phyloP scores from a whole-genome alignment of 1,140 invertebrate genomes.

The Drosophila asahinai region DNA sequence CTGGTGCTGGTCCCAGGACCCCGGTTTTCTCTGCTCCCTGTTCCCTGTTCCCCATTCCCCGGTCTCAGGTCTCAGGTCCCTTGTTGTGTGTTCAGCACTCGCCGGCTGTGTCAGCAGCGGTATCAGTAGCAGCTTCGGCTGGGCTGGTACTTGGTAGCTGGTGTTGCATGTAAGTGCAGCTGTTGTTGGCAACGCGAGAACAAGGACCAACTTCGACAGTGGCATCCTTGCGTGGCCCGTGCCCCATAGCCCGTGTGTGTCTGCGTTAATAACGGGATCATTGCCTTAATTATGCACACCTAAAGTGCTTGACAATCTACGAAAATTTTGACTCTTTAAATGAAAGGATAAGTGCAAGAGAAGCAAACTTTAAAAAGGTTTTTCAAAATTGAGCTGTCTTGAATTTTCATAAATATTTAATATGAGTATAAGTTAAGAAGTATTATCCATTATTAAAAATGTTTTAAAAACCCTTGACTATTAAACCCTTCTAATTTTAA shows the following conservation, averaged over 20 bases:
- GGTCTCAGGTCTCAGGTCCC: constrained; percentile 7
- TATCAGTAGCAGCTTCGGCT: constrained; percentile 31
- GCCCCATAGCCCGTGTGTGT: constrained; percentile 7
- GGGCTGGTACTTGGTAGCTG: constrained; percentile 15
- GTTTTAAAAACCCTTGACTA: not conserved
- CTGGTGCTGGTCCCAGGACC: constrained; percentile 14
- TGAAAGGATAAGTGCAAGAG: not conserved
- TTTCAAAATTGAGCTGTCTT: not conserved
- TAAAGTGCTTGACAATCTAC: constrained; percentile 7
- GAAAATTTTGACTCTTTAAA: constrained; percentile 5
- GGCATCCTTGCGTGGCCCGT: constrained; percentile 1
- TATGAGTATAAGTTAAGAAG: too few species aligned
- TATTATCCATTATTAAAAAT: too few species aligned
- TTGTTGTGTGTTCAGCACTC: constrained; percentile 36
- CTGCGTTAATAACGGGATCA: constrained; percentile 48
- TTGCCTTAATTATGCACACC: constrained; percentile 63
- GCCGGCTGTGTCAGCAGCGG: constrained; percentile 46
- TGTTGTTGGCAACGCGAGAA: constrained; percentile 46
- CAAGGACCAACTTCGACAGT: constrained; percentile 47
- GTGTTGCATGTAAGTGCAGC: constrained; percentile 54
- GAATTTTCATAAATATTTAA: not conserved
- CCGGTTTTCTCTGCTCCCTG: constrained; percentile 8
- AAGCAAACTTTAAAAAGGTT: not conserved
- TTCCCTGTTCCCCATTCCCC: not conserved
- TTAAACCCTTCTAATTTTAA: not conserved